These are phyloP conservation scores for Telenomus remus DNA, from an alignment of 1,140 invertebrate species.

Conservation along the genomic window DNA sequence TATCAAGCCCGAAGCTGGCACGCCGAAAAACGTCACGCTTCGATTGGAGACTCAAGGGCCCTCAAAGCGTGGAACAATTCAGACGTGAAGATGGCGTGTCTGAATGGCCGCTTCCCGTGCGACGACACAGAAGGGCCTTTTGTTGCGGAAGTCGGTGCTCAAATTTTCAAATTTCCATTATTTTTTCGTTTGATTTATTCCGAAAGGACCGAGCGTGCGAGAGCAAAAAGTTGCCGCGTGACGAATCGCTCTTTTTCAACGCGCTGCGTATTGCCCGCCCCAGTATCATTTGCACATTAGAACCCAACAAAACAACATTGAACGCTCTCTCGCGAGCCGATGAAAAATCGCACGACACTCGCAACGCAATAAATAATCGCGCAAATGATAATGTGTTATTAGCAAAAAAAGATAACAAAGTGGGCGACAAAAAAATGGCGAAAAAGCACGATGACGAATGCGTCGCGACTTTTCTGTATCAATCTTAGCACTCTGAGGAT, in stretches of 20 bases:
- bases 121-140: conserved; percentile 40
- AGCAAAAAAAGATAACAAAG: conserved; percentile 9
- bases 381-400: conserved; percentile 55
- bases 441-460: conserved; percentile 51
- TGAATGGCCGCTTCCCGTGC: conserved; percentile 16
- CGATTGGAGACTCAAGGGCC: conserved; percentile 27
- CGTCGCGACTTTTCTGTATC: conserved; percentile 44
- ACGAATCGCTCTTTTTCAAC: conserved; percentile 28
- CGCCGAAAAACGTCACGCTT: conserved; percentile 47
- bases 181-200: conserved; percentile 48
- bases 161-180: conserved; percentile 45
- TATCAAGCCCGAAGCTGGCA: conserved; percentile 26
- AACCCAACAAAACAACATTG: conserved; percentile 35
- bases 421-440: too few species aligned
- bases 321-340: conserved; percentile 6
- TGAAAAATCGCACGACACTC: conserved; percentile 28
- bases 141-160: conserved; percentile 18
- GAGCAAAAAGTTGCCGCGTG: conserved; percentile 7
- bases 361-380: conserved; percentile 35
- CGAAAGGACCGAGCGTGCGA: conserved; percentile 12
- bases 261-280: background rate
- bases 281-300: conserved; percentile 27
- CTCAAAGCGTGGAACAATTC: conserved; percentile 29
- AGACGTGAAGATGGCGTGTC: conserved; percentile 31
- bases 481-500: conserved; percentile 63